Evolutionary conservation across 2,888 invertebrate genomes (phyloP), one percentile per base, ranked within the genome.

Genomic region (Aphodius sticticus): DNA sequence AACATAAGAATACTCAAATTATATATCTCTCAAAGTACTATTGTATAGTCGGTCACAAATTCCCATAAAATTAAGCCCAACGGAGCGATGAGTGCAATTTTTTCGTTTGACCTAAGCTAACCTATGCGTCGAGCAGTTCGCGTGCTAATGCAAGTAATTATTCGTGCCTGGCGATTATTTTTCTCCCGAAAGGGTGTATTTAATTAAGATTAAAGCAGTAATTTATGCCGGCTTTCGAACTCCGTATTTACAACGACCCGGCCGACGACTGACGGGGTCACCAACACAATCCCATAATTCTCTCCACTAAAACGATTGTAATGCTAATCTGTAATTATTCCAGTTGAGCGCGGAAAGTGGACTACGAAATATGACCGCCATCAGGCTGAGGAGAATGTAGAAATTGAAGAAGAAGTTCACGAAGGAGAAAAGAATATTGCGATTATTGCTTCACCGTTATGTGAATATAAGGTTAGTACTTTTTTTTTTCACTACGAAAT

Each of bases 71-170:
- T 53, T 53, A 53, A 2, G 53, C 12, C 12, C 53, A 9, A 53
- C 53, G 26, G 26, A 26, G 26, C 26, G 7, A 53, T 53, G 53
- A 2, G 53, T 53, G 53, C 53, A 53, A 53, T 53, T 53, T 12
- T 53, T 53, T 12, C 53, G 12, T 53, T 53, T 53, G 53, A 53
- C 53, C 53, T 53, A 12, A 53, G 3, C 53, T 53, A 12, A 53
- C 9, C 53, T 53, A 9, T 7, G 53, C 53, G 53, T 53, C 53
- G 53, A 53, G 12, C 12, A 53, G 53, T 53, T 53, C 53, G 53
- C 53, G 53, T 53, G 53, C 53, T 53, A 53, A 53, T 53, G 53
- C 53, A 53, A 53, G 53, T 53, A 53, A 53, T 53, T 53, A 53
- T 53, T 53, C 53, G 53, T 53, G 53, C 53, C 53, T 53, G 6